Percentiles rank a stretch among this genome's conserved stretches.
Conservation (phyloP, 2,888 invertebrate genomes). For the Temnothorax rugatulus region DNA sequence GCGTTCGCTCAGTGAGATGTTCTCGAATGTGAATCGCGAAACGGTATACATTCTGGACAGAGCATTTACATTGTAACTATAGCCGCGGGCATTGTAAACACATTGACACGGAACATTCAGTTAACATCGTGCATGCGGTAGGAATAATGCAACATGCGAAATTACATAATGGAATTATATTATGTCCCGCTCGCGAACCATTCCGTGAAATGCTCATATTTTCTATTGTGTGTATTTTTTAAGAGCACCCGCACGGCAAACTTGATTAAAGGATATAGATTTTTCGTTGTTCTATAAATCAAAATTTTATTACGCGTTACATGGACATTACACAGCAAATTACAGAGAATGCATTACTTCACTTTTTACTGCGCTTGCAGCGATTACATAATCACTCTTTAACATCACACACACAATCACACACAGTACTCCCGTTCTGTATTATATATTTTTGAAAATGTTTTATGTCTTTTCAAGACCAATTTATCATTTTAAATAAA, state of each 20-base stretch:
- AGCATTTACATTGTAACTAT: slow-evolving; percentile 62
- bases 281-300: slow-evolving; percentile 15
- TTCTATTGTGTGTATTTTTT: slow-evolving; percentile 44
- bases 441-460: slow-evolving; percentile 14
- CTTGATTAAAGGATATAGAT: slow-evolving; percentile 27
- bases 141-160: slow-evolving; percentile 53
- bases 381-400: not conserved
- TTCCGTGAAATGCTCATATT: slow-evolving; percentile 41
- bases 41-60: slow-evolving; percentile 58
- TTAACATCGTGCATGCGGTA: slow-evolving; percentile 56
- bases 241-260: not conserved
- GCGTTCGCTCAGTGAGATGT: slow-evolving; percentile 52
- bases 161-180: slow-evolving; percentile 57
- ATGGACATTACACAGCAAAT: not conserved
- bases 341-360: not conserved
- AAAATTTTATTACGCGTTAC: slow-evolving; percentile 40
- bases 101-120: slow-evolving; percentile 57
- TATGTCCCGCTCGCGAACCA: slow-evolving; percentile 38
- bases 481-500: slow-evolving; percentile 8
- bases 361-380: not conserved
- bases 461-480: not conserved
- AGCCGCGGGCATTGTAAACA: slow-evolving; percentile 61
- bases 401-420: no score
- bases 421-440: not conserved
- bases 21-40: slow-evolving; percentile 59